Conservation (phyloP, 2,888 invertebrate genomes). For the Conistra vaccinii region DNA sequence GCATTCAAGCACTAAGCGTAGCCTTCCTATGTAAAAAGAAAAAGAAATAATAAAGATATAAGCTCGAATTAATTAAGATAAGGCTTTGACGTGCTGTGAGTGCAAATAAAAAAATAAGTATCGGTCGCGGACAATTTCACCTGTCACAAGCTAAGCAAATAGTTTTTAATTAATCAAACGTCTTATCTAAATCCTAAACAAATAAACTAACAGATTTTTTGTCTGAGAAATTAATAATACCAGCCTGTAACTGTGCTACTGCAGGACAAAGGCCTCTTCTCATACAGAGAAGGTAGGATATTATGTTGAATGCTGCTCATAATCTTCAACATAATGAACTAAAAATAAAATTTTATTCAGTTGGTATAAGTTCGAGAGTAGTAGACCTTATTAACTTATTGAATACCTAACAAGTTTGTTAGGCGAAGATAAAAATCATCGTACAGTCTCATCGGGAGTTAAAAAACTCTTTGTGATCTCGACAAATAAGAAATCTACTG, state of each 20-base stretch:
- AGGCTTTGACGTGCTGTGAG: not conserved
- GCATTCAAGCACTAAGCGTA: not conserved
- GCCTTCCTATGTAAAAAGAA: not conserved
- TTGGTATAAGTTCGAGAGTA: not conserved
- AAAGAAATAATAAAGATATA: not conserved
- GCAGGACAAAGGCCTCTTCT: not conserved
- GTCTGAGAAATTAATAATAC: not conserved
- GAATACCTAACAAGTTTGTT: not conserved
- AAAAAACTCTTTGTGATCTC: slow-evolving; percentile 2
- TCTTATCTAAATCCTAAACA: not conserved
- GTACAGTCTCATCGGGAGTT: too few relatives aligned
- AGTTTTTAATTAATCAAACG: slow-evolving; percentile 1
- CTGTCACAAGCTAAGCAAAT: not conserved
- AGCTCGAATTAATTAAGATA: not conserved
- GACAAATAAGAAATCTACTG: not conserved
- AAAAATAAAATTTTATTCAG: not conserved
- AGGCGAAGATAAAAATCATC: not conserved
- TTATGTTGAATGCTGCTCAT: not conserved
- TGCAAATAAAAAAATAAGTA: not conserved
- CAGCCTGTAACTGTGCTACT: not conserved
- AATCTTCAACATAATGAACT: not conserved
- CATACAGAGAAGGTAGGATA: not conserved
- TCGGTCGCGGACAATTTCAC: not conserved
- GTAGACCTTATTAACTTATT: not conserved
- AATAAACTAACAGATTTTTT: not conserved